These are phyloP conservation scores for Typhlomys cinereus DNA, from an alignment of 2,113 vertebrate species.

Conservation along the genomic window DNA sequence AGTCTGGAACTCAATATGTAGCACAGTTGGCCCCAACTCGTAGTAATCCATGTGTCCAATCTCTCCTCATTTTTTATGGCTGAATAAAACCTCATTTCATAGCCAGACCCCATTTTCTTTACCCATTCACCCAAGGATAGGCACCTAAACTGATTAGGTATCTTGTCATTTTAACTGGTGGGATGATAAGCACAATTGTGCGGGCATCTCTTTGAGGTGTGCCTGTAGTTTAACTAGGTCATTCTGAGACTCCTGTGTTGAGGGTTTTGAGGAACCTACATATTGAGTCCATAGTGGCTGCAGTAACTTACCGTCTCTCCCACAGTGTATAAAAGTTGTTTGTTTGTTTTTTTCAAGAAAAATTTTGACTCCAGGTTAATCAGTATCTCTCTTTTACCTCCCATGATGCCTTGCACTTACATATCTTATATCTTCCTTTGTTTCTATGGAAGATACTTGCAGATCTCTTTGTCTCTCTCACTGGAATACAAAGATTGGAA, in stretches of 20 bases:
- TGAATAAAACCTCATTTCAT: background rate
- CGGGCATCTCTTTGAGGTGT: too few species aligned
- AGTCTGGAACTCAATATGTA: background rate
- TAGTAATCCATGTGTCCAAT: background rate
- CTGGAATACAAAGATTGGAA: background rate
- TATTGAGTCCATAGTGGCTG: background rate
- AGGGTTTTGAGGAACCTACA: background rate
- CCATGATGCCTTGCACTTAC: too few species aligned
- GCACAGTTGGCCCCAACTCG: background rate
- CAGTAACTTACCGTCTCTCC: background rate
- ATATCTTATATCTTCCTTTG: background rate
- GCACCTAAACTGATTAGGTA: background rate
- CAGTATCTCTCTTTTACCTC: background rate
- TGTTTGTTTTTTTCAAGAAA: background rate
- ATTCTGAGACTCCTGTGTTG: background rate
- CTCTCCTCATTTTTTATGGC: background rate
- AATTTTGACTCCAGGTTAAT: background rate
- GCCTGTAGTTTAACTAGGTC: background rate
- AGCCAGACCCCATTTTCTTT: background rate
- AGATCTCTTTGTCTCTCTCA: background rate
- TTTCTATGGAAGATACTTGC: background rate
- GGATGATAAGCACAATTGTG: background rate
- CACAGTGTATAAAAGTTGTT: background rate
- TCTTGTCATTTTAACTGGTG: background rate
- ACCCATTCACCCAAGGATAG: background rate